A percentile compares a stretch with the other conserved stretches of the same genome.
Evolutionary conservation across 2,113 vertebrate genomes (phyloP).

Genomic region (Pagrus major): DNA sequence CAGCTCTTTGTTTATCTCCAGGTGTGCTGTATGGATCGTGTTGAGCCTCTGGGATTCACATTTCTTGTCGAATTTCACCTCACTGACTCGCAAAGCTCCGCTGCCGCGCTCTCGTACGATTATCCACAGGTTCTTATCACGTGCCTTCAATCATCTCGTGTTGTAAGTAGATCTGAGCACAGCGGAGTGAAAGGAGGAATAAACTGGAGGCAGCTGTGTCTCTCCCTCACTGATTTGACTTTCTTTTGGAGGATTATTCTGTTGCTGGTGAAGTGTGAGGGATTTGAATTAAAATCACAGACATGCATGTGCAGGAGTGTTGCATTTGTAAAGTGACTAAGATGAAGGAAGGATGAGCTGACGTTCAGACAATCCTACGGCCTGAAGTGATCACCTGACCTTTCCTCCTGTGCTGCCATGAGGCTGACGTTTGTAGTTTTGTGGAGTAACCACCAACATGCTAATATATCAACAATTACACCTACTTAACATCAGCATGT

Average conservation of each 20-base stretch:
- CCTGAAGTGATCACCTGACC: no score
- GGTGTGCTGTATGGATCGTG: not conserved
- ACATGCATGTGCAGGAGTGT: not conserved
- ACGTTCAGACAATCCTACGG: no score
- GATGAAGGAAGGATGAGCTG: not conserved
- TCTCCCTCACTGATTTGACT: not conserved
- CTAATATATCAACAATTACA: no score
- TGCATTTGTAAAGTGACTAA: not conserved
- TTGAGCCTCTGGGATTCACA: not conserved
- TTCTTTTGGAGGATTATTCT: slow-evolving; percentile 9
- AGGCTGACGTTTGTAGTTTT: no score
- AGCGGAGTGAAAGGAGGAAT: not conserved
- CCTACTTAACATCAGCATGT: no score
- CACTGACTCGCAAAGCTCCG: not conserved
- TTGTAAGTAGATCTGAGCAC: not conserved
- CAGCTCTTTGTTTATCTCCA: slow-evolving; percentile 19
- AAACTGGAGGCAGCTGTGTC: not conserved
- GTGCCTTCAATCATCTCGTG: not conserved
- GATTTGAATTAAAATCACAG: not conserved
- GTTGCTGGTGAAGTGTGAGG: not conserved
- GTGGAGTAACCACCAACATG: no score
- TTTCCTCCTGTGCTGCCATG: no score
- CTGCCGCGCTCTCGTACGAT: not conserved
- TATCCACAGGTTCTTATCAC: not conserved
- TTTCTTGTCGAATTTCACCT: slow-evolving; percentile 8